A percentile compares a stretch with the other conserved stretches of the same genome.
Conservation (phyloP, 2,888 invertebrate genomes). For the Seira sanloemensis region DNA sequence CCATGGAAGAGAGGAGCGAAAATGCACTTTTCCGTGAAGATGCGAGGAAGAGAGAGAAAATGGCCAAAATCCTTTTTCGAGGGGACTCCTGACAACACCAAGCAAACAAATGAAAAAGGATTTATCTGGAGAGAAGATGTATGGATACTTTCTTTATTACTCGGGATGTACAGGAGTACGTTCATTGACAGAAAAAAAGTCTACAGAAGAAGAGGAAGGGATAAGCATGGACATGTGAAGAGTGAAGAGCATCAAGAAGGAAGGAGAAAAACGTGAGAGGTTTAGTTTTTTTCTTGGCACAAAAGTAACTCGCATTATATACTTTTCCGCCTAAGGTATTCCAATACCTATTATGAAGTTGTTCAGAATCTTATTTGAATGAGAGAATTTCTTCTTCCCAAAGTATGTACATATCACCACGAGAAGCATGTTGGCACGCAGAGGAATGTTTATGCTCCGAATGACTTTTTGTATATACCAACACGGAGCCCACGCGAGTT, state of each 20-base stretch:
- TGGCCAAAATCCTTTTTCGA: background rate
- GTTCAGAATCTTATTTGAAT: background rate
- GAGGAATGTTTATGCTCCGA: background rate
- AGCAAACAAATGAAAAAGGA: background rate
- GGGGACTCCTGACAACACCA: background rate
- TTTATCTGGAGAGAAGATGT: background rate
- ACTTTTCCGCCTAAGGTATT: background rate
- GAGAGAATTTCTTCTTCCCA: too few relatives aligned
- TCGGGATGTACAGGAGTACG: background rate
- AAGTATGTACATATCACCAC: background rate
- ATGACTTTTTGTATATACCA: background rate
- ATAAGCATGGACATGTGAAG: too few relatives aligned
- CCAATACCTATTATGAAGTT: background rate
- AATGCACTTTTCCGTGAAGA: background rate
- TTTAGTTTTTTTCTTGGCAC: conserved; percentile 4
- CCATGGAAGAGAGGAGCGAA: background rate
- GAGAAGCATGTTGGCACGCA: background rate
- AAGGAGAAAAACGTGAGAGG: too few relatives aligned
- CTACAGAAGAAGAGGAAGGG: background rate
- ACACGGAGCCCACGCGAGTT: background rate
- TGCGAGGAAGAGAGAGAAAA: background rate
- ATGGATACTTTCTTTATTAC: too few relatives aligned
- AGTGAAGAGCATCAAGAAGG: too few relatives aligned
- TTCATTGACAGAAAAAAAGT: background rate
- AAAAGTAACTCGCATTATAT: background rate